These are phyloP conservation scores for Fistularia tabacaria DNA, from an alignment of 2,797 vertebrate species.

Conservation along the genomic window DNA sequence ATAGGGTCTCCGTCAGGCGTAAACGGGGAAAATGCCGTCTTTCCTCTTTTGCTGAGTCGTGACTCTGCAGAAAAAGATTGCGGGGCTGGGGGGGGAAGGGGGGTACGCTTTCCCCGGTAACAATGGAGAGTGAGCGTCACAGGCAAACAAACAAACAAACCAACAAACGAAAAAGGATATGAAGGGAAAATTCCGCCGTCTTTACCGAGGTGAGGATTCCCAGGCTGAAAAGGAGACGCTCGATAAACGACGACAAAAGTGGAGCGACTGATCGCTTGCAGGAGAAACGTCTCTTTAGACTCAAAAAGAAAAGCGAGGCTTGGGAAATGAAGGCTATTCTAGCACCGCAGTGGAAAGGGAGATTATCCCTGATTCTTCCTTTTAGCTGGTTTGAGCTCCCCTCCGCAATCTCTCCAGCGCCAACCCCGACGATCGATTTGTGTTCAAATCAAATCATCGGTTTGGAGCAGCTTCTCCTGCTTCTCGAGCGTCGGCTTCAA, in stretches of 20 bases:
- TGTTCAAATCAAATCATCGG: too few species aligned
- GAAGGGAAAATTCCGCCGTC: not conserved
- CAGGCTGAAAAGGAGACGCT: conserved; percentile 16
- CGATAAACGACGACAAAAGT: conserved; percentile 24
- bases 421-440: too few species aligned
- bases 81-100: not conserved
- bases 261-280: conserved; percentile 8
- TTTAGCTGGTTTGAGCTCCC: conserved; percentile 34
- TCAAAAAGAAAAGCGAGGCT: conserved; percentile 23
- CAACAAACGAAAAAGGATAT: too few species aligned
- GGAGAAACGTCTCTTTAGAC: conserved; percentile 18
- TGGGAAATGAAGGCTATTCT: conserved; percentile 27
- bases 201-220: conserved; percentile 20
- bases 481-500: too few species aligned
- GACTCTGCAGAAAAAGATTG: conserved; percentile 16
- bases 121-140: not conserved
- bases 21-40: conserved; percentile 2
- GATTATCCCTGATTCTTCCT: conserved; percentile 55
- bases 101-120: not conserved
- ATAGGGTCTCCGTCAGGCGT: too few species aligned
- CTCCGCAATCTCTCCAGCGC: conserved; percentile 25
- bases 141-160: too few species aligned
- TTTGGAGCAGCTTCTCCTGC: too few species aligned
- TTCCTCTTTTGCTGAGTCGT: conserved; percentile 19
- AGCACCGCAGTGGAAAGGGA: conserved; percentile 25